Evolutionary conservation across 2,797 vertebrate genomes (phyloP), one percentile per base, ranked within the genome.

Genomic region (Cryptoprocta ferox): DNA sequence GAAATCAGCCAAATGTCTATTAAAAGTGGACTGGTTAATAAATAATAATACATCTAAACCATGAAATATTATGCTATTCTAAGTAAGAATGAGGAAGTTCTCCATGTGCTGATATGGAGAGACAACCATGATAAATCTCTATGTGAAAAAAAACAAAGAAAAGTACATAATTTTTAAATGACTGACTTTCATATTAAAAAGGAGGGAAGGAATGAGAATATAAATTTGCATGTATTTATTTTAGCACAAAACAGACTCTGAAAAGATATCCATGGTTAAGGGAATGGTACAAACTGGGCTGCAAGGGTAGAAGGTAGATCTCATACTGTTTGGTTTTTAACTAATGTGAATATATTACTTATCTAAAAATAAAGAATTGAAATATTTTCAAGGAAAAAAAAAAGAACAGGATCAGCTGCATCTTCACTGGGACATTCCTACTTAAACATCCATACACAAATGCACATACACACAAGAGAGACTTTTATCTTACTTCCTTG

Each of bases 41-140:
- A 96, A 83, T 94, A 32, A 86, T 71, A 76, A 83, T n/a, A 76
- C 32, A 94, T 50, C n/a, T 56, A 91, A 75, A 18, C 30, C 18
- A 48, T 32, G 42, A 89, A 83, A 68, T n/a, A 94, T 45, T 39
- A 53, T 30, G 19, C 70, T 45, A 45, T 18, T 78, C 37, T 71
- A 45, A 89, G 45, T 70, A 71, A 88, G 89, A 88, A 92, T 65
- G 30, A 78, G 79, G 63, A 94, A 88, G 30, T 32, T 75, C 30
- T 89, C 35, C 35, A 28, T 35, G 56, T 59, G 5, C 48, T 78
- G 14, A 66, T 59, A 48, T 18, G 37, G 56, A 84, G 91, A 63
- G 35, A 11, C 63, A 82, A 21, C 53, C 35, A 85, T 79, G 71
- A 70, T 80, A 90, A 90, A 85, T 63, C 26, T 59, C 48, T 50